Conservation (phyloP, 2,888 invertebrate species). For the Serrognathus titanus region DNA sequence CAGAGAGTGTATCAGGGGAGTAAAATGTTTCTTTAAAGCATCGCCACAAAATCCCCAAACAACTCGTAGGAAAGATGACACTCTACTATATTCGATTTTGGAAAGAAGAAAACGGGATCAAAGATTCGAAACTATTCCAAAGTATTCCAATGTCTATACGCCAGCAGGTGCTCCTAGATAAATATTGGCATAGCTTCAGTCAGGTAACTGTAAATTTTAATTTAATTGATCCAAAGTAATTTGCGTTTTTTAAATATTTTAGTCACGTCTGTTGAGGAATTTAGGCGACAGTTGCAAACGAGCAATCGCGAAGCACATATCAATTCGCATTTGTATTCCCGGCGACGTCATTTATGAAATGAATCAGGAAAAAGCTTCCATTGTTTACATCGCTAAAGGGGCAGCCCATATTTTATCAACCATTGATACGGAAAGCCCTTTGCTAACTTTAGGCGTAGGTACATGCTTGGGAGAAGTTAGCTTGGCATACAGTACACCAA, state of each 20-base stretch:
- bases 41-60: constrained; percentile 9
- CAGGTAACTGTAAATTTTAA: constrained; percentile 7
- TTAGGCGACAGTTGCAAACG: constrained; percentile 21
- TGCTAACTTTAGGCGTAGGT: constrained; percentile 53
- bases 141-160: constrained; percentile 15
- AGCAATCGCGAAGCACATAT: constrained; percentile 16
- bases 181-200: constrained; percentile 23
- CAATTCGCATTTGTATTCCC: constrained; percentile 17
- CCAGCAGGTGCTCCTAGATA: constrained; percentile 19
- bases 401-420: constrained; percentile 52
- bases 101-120: constrained; percentile 13
- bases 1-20: background rate
- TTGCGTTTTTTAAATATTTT: constrained; percentile 3
- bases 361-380: constrained; percentile 6
- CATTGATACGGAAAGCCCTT: constrained; percentile 54
- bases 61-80: constrained; percentile 10
- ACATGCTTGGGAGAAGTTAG: constrained; percentile 54
- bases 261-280: constrained; percentile 19
- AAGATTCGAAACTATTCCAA: constrained; percentile 9
- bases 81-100: constrained; percentile 14
- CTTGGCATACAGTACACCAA: constrained; percentile 49
- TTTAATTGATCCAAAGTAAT: background rate
- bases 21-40: constrained; percentile 1
- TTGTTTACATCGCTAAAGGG: constrained; percentile 52
- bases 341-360: constrained; percentile 16